Conservation (phyloP, 2,797 vertebrate species). For the Lepus oiostolus region DNA sequence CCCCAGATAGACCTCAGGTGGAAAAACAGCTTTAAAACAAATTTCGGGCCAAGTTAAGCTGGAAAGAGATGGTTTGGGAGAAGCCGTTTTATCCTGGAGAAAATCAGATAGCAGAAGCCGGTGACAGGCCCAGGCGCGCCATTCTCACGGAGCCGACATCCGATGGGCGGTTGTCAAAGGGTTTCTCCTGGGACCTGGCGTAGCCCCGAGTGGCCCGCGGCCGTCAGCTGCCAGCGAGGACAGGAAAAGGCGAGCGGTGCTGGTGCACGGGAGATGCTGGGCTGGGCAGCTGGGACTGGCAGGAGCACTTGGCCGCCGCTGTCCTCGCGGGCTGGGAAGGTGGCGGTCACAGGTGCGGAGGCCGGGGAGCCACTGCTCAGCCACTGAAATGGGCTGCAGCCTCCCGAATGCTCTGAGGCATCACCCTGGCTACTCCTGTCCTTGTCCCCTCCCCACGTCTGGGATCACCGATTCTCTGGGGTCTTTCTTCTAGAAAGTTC, state of each 20-base stretch:
- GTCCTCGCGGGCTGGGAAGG: too few species aligned
- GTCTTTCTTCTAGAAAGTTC: neutral
- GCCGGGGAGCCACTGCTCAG: too few species aligned
- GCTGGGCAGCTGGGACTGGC: too few species aligned
- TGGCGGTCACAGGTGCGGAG: neutral
- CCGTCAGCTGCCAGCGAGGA: neutral
- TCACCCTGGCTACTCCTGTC: neutral
- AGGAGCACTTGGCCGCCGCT: too few species aligned
- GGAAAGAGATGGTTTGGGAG: neutral
- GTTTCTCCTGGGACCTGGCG: neutral
- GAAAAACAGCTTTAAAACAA: neutral
- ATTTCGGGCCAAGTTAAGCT: neutral
- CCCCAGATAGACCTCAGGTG: slow-evolving; percentile 24
- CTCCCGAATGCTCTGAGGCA: too few species aligned
- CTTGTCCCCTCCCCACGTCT: neutral
- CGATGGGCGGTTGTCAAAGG: neutral
- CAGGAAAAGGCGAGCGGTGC: neutral
- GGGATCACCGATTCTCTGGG: neutral
- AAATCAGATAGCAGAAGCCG: neutral
- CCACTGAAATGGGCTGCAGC: neutral
- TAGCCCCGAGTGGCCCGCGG: neutral
- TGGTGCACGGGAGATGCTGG: neutral
- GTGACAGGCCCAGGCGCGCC: too few species aligned
- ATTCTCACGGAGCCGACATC: neutral
- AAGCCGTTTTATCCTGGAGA: neutral